Conservation (phyloP, 2,113 vertebrate genomes). For the Azemiops feae region DNA sequence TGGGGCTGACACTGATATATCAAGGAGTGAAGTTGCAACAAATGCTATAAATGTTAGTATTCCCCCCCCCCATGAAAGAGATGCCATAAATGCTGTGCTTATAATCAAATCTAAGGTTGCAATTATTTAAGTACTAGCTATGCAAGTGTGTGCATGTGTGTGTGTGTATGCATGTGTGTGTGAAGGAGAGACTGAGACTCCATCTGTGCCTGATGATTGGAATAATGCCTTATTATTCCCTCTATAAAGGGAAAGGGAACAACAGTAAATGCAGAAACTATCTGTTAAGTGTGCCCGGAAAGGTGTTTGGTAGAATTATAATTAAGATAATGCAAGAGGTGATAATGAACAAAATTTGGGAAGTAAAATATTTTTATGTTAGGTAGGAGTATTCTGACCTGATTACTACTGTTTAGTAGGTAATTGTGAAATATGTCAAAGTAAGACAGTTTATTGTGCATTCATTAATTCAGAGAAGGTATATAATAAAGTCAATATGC, state of each 20-base stretch:
- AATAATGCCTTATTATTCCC: neutral
- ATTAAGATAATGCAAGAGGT: neutral
- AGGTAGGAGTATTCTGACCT: neutral
- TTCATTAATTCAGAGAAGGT: neutral
- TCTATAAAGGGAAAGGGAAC: neutral
- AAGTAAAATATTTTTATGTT: neutral
- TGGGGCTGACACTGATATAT: neutral
- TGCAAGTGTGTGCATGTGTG: neutral
- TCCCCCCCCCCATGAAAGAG: neutral
- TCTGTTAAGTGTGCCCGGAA: neutral
- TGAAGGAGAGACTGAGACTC: neutral
- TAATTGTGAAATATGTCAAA: neutral
- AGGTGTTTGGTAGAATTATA: neutral
- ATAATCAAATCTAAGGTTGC: neutral
- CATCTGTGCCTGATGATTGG: neutral
- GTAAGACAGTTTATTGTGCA: neutral
- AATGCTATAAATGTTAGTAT: neutral
- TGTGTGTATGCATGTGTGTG: neutral
- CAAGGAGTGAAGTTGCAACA: neutral
- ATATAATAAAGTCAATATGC: neutral
- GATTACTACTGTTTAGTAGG: neutral
- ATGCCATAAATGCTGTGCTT: neutral
- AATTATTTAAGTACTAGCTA: neutral
- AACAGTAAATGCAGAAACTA: neutral
- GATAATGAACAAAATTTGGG: neutral